A percentile compares a stretch with the other conserved stretches of the same genome.
phyloP scores from a whole-genome alignment of 2,113 vertebrate species.

The Pogona vitticeps region DNA sequence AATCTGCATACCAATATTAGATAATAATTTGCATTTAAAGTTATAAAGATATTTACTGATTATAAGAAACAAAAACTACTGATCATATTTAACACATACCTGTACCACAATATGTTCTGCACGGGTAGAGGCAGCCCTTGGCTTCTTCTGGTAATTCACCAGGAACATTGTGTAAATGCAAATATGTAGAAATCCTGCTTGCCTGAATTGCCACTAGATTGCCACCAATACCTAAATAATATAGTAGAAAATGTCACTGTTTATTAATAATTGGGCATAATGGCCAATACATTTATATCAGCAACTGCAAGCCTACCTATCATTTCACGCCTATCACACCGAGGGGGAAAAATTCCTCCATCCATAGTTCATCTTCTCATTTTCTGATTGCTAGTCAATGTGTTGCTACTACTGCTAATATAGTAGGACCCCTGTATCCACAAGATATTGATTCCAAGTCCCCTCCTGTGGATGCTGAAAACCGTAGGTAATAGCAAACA shows the following conservation, averaged over 20 bases:
- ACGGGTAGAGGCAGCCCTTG: constrained; percentile 91
- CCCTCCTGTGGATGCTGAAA: too few relatives aligned
- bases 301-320: not conserved
- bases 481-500: too few relatives aligned
- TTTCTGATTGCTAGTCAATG: not conserved
- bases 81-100: constrained; percentile 70
- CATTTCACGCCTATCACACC: not conserved
- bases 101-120: constrained; percentile 90
- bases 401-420: not conserved
- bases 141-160: constrained; percentile 91
- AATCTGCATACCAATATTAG: not conserved
- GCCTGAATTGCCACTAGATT: constrained; percentile 98
- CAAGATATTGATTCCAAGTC: too few relatives aligned
- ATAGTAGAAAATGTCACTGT: not conserved
- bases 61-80: not conserved
- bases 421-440: too few relatives aligned
- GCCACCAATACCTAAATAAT: constrained; percentile 90
- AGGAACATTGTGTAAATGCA: constrained; percentile 90
- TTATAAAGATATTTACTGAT: not conserved
- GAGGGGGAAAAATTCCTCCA: not conserved
- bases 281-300: not conserved
- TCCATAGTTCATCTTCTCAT: not conserved
- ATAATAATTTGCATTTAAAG: not conserved
- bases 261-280: constrained; percentile 4
- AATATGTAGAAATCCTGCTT: constrained; percentile 95